Conservation (phyloP, 2,113 vertebrate species). For the Tragelaphus scriptus region DNA sequence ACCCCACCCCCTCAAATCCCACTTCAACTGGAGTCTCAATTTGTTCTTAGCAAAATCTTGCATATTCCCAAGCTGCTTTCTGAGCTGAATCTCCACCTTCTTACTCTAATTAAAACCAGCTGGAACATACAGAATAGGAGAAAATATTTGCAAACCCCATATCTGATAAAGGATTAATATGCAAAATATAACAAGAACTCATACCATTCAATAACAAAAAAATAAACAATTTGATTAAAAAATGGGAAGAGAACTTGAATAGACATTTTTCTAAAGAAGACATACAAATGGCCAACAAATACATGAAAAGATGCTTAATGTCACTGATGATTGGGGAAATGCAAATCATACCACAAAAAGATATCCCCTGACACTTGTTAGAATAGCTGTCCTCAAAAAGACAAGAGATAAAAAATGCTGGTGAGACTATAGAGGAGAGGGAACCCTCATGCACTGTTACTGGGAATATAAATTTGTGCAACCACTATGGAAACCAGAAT, state of each 20-base stretch:
- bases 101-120: not conserved
- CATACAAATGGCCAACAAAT: too few species aligned
- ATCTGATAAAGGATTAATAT: not conserved
- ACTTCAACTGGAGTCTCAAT: not conserved
- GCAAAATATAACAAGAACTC: not conserved
- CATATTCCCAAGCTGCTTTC: not conserved
- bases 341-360: too few species aligned
- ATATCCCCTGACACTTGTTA: not conserved
- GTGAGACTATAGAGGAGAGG: not conserved
- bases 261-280: too few species aligned
- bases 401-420: not conserved
- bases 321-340: too few species aligned
- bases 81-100: not conserved
- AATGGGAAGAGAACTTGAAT: too few species aligned
- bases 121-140: not conserved
- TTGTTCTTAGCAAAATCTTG: not conserved
- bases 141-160: not conserved
- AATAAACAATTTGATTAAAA: too few species aligned
- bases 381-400: not conserved
- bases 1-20: not conserved
- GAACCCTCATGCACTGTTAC: not conserved
- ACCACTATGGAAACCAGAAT: not conserved
- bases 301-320: too few species aligned
- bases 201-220: not conserved
- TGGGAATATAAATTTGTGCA: not conserved